Evolutionary conservation across 1,140 invertebrate genomes (phyloP).

Genomic region (Diprion similis): DNA sequence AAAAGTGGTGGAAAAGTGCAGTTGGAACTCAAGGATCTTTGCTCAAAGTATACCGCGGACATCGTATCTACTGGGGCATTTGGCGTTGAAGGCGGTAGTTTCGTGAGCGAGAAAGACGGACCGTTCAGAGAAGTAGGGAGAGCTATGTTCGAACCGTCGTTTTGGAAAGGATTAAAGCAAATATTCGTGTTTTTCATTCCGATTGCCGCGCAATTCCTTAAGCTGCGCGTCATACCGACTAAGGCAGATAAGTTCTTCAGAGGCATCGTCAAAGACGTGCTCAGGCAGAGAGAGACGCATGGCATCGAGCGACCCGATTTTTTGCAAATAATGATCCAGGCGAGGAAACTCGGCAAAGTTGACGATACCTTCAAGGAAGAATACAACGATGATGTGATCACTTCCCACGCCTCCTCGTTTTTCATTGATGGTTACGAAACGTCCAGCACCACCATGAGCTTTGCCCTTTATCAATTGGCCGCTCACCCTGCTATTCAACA

Average conservation of each 20-base stretch:
- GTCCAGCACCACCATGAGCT: conserved; percentile 68
- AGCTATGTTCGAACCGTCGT: conserved; percentile 8
- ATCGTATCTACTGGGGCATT: conserved; percentile 35
- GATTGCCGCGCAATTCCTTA: background rate
- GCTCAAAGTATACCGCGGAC: conserved; percentile 38
- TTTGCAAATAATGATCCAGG: conserved; percentile 36
- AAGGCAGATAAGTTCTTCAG: conserved; percentile 29
- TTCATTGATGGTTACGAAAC: conserved; percentile 77
- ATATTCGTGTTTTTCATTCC: conserved; percentile 22
- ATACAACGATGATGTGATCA: conserved; percentile 47
- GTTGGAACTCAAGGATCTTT: conserved; percentile 41
- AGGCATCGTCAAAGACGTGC: conserved; percentile 17
- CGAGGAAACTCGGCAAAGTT: conserved; percentile 28
- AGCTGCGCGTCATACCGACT: conserved; percentile 17
- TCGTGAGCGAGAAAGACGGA: conserved; percentile 34
- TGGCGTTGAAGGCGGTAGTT: conserved; percentile 36
- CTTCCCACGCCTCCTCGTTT: conserved; percentile 68
- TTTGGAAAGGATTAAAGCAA: conserved; percentile 8
- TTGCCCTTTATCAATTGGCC: conserved; percentile 64
- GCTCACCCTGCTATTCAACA: conserved; percentile 57
- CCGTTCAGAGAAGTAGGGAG: conserved; percentile 37
- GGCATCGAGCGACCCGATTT: conserved; percentile 38
- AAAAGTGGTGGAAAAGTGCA: conserved; percentile 26
- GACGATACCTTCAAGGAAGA: conserved; percentile 39
- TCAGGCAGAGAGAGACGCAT: conserved; percentile 22